Percentiles rank a stretch among this genome's conserved stretches.
These are phyloP conservation scores for Gambelia wislizenii DNA, from an alignment of 2,797 vertebrate genomes.

Conservation along the genomic window DNA sequence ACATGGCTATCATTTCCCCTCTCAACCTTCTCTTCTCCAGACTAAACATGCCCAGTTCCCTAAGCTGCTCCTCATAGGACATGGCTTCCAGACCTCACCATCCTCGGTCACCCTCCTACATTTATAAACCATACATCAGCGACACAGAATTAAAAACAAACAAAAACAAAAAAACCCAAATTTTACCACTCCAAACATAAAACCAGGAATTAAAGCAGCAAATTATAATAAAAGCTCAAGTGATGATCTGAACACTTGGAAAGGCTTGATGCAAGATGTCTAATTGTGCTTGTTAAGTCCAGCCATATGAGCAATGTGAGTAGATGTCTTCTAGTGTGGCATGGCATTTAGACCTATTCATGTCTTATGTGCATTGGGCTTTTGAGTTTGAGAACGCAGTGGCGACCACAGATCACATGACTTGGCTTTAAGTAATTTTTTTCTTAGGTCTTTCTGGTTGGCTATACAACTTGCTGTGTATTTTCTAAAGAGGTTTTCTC, in stretches of 20 bases:
- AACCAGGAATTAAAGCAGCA: background rate
- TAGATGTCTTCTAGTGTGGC: background rate
- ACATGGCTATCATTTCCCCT: no score
- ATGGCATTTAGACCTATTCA: background rate
- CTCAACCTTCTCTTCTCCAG: no score
- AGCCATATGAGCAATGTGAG: background rate
- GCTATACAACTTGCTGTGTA: background rate
- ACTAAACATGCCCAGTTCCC: no score
- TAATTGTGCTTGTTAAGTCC: no score
- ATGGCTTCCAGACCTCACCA: no score
- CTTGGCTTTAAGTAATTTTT: background rate
- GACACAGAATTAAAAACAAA: background rate
- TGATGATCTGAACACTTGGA: background rate
- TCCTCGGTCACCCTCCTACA: no score
- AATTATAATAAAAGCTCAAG: background rate
- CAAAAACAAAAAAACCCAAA: background rate
- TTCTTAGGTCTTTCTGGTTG: conserved; percentile 6
- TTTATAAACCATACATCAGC: background rate
- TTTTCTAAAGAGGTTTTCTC: conserved; percentile 62
- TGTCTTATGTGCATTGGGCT: background rate
- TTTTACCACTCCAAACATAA: background rate
- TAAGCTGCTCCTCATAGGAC: no score
- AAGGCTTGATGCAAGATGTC: background rate
- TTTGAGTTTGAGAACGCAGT: background rate
- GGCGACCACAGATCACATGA: background rate